These are phyloP conservation scores for Lagocephalus sceleratus DNA, from an alignment of 2,797 vertebrate species.

Conservation along the genomic window DNA sequence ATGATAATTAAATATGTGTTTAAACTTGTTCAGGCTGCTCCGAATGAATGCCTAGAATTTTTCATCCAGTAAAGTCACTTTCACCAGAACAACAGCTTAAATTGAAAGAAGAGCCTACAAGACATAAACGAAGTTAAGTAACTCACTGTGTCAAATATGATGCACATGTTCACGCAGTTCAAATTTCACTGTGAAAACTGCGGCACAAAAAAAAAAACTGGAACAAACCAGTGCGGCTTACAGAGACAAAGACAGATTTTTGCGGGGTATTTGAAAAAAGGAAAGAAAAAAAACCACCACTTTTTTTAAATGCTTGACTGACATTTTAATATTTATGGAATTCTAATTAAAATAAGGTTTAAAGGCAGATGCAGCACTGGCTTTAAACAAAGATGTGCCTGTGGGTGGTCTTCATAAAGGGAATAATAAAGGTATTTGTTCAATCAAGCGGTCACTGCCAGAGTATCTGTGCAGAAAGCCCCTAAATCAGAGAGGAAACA, in stretches of 20 bases:
- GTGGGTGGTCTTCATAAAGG: conserved; percentile 35
- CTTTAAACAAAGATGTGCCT: conserved; percentile 6
- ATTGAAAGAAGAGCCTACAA: neutral
- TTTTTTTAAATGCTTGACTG: neutral
- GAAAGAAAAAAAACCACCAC: too few relatives aligned
- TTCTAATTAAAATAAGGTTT: conserved; percentile 3
- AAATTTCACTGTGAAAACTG: neutral
- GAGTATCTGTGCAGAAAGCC: conserved; percentile 24
- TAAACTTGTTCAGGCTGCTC: conserved; percentile 31
- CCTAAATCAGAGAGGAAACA: conserved; percentile 29
- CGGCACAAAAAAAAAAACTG: neutral
- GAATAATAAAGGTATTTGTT: conserved; percentile 29
- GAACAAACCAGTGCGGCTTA: neutral
- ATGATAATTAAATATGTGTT: conserved; percentile 27
- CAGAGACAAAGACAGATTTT: neutral
- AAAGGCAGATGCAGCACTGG: neutral
- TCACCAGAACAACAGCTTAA: neutral
- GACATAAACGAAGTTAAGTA: too few relatives aligned
- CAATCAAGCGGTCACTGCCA: conserved; percentile 17
- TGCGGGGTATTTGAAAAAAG: too few relatives aligned
- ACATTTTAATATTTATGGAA: neutral
- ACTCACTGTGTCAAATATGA: too few relatives aligned
- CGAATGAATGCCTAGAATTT: conserved; percentile 41
- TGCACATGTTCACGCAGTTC: too few relatives aligned
- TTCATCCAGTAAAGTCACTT: conserved; percentile 4